Base-by-base conservation (phyloP, 1,140 invertebrate species). In the Panagrolaimus sp. region DNA sequence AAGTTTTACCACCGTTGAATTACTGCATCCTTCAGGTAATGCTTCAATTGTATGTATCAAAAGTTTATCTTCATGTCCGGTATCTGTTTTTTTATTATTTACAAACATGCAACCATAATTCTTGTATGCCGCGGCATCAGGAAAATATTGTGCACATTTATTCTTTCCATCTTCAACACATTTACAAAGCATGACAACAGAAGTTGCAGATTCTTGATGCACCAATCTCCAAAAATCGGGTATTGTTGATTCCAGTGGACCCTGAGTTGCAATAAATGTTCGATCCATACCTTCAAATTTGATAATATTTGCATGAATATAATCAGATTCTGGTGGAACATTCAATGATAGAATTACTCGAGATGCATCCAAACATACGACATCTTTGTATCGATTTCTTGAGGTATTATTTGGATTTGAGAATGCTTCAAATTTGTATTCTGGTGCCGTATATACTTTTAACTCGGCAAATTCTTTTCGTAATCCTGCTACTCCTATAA, bases 141-240 rank as follows among this genome's bases (percentile, higher is more conserved):
- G 71, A 26, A 32, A 73, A 28, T 73, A 73, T 2, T 73, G 43
- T 2, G 52, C 44, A 70, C 71, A 73, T 43, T 73, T 73, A 9
- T 32, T 12, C 62, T 78, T 78, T 38, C 89, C 88, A 55, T 89
- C 89, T 82, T 94, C 91, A 58, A 89, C 86, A n/a, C 92, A 86
- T 78, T 89, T 89, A 0, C 91, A 93, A 43, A 93, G 88, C 91
- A 93, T 94, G 0, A 96, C 90, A 58, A 96, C 89, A 70, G 90
- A 89, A 62, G 89, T 87, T 5, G 87, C 84, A 63, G 86, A 86
- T 73, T 88, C 86, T 76, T 91, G 88, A 88, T 91, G 90, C 0
- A 94, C 88, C 92, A 96, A 93, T 32, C 88, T 86, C 93, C 93
- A 96, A 83, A 95, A 94, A 80, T 94, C 91, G 70, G 87, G 87